phyloP scores from a whole-genome alignment of 2,888 invertebrate genomes.

The Agrilus cyanescens region DNA sequence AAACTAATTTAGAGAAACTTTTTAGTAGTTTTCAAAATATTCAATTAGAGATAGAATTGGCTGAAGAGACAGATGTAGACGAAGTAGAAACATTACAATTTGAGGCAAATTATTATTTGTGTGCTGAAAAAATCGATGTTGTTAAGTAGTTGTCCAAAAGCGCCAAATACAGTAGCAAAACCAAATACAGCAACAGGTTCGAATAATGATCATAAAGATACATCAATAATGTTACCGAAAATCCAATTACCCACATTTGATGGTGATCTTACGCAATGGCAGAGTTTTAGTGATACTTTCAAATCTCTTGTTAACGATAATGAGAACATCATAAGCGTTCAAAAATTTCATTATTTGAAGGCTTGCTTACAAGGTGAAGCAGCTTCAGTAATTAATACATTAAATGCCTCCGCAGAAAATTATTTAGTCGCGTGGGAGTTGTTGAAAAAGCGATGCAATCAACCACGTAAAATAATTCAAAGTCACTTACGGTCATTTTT shows the following conservation, averaged over 20 bases:
- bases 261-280: constrained; percentile 1
- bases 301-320: constrained; percentile 3
- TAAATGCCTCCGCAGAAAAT: constrained; percentile 5
- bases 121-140: too few species aligned
- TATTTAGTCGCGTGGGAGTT: constrained; percentile 8
- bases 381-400: constrained; percentile 7
- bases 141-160: too few species aligned
- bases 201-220: too few species aligned
- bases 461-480: constrained; percentile 6
- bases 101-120: too few species aligned
- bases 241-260: constrained; percentile 3
- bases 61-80: too few species aligned
- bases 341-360: constrained; percentile 9
- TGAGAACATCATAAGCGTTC: constrained; percentile 1
- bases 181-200: too few species aligned
- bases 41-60: too few species aligned
- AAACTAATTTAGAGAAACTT: too few species aligned
- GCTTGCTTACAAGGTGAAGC: constrained; percentile 6
- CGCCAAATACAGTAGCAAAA: too few species aligned
- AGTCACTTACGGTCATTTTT: constrained; percentile 9
- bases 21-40: too few species aligned
- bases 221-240: background rate
- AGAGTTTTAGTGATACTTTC: constrained; percentile 5
- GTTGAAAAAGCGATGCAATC: constrained; percentile 7
- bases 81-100: too few species aligned